Evolutionary conservation across 2,113 vertebrate genomes (phyloP), one percentile per base, ranked within the genome.

Genomic region (Scomber japonicus): DNA sequence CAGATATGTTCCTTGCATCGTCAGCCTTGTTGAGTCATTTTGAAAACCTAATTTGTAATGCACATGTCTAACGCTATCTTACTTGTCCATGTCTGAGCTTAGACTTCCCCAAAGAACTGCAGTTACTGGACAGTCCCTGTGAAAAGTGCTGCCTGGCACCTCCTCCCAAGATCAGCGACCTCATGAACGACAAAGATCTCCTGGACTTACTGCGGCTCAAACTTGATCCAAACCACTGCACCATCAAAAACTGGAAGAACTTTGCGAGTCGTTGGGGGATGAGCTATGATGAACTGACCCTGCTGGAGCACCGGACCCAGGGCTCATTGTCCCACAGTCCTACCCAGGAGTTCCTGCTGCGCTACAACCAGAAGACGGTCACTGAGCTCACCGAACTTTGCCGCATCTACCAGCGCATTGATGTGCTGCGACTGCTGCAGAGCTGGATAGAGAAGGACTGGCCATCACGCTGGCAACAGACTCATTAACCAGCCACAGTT

Each of bases 211-310:
- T 99, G 90, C 95, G 96, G 55, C 94, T 98, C 84, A 99, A 99
- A 90, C 93, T 99, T 90, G 98, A 99, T 89, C 97, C 98, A 0
- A 97, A 95, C 80, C 97, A 99, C 91, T 98, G 97, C 78, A 98
- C 97, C 17, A 95, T 99, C 85, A 99, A 99, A 92, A 99, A 99
- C 95, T 99, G 98, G 98, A 98, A 98, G 94, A 99, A 99, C 94
- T 97, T 99, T 93, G 98, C 97, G 3, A 99, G 98, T 90, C 98
- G 97, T 53, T 99, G 98, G 98, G 98, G 98, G 35, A 99, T 99
- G 98, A 97, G 96, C 81, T 99, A 99, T 0, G 98, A 99, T 2
- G 98, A 99, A 93, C 95, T 99, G 68, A 96, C 95, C 63, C 96
- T 99, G 88, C 95, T 99, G 90, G 98, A 99, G 93, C 97, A 99